Base-by-base conservation (phyloP, 2,113 vertebrate species). In the Clupea harengus region DNA sequence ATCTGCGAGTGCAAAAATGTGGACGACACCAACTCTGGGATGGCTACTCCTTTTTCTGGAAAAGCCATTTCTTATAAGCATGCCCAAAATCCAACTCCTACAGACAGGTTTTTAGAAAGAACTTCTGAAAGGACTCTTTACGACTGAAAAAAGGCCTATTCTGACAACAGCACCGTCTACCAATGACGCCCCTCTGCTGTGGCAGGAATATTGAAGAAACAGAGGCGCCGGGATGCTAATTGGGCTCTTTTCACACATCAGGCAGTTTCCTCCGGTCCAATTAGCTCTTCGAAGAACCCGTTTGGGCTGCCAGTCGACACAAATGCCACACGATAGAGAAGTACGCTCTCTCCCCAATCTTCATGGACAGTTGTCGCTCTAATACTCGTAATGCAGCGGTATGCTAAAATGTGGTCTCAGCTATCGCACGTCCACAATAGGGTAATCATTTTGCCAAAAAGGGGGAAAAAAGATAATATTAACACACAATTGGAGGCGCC, bases 371-470 rank as follows among this genome's bases (percentile, higher is more conserved):
- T 64, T 52, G 20, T 81, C 89, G 28, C 28, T 78, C 72, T 17
- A 28, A 0, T 32, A 44, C 86, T 92, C 91, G 92, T 91, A 92
- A 92, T 92, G 87, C 25, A 17, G 4, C 54, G 89, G 94, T 94
- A 89, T 89, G 93, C 90, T 86, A 91, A 94, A 94, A 93, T 93
- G 91, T 90, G 91, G 90, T 90, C 88, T 90, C 89, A 39, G 91
- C 85, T 85, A 89, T 89, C 85, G 83, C 28, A 84, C 91, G 83
- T 85, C 4, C 11, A 39, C 72, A 78, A 17, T 49, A 4, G 17
- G 4, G 32, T 3, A 25, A 54, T 8, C 0, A 8, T 5, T 44
- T 28, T 2, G 3, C 0, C 39, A 39, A 39, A 39, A 39, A 39
- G 39, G 2, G 2, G 39, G 39, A 39, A 32, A 15, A 11, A 81